Conservation (phyloP, 2,113 vertebrate species). For the Stegastes partitus region DNA sequence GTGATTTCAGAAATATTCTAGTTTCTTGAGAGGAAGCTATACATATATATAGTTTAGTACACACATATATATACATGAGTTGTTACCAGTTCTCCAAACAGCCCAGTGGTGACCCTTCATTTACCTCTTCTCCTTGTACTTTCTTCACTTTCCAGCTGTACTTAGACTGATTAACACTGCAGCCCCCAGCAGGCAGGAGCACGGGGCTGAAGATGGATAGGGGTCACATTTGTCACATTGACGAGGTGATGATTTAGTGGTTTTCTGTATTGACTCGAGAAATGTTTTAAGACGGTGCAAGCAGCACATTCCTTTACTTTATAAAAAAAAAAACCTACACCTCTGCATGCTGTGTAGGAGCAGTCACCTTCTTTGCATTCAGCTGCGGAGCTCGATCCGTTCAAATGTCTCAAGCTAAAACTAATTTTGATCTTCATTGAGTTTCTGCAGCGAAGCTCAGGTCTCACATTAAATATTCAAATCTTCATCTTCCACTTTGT, state of each 20-base stretch:
- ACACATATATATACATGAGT: not conserved
- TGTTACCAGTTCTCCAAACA: not conserved
- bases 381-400: not conserved
- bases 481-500: slow-evolving; percentile 26
- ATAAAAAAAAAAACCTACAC: not conserved
- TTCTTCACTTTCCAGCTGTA: not conserved
- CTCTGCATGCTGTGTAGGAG: not conserved
- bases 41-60: no score
- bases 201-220: not conserved
- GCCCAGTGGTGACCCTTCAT: slow-evolving; percentile 1
- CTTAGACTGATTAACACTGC: not conserved
- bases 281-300: not conserved
- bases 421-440: slow-evolving; percentile 26
- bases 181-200: not conserved
- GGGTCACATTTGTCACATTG: not conserved
- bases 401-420: slow-evolving; percentile 2
- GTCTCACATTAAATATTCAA: slow-evolving; percentile 46
- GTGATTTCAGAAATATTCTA: not conserved
- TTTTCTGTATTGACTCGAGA: not conserved
- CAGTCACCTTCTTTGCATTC: slow-evolving; percentile 1
- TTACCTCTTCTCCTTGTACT: not conserved
- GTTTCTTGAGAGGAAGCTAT: not conserved
- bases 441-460: not conserved
- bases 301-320: slow-evolving; percentile 1
- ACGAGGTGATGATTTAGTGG: not conserved